phyloP scores from a whole-genome alignment of 2,113 vertebrate genomes.

The Poeciliopsis turrubarensis region DNA sequence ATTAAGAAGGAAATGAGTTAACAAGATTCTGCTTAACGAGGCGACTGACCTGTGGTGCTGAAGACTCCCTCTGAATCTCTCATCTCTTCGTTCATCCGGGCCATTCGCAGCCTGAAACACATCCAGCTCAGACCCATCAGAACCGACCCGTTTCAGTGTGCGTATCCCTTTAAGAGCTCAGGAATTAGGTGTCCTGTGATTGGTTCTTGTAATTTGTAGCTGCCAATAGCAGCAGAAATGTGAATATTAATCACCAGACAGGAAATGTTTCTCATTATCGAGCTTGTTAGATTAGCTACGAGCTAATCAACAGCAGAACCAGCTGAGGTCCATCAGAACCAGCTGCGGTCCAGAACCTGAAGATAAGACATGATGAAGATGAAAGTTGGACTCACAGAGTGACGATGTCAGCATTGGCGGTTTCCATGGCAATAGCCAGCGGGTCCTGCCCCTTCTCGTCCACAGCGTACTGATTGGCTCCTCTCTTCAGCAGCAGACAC shows the following conservation, averaged over 20 bases:
- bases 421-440: constrained; percentile 80
- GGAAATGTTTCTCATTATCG: too few relatives aligned
- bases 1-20: neutral
- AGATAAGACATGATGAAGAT: too few relatives aligned
- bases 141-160: too few relatives aligned
- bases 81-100: constrained; percentile 85
- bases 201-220: constrained; percentile 24
- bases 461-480: constrained; percentile 84
- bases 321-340: too few relatives aligned
- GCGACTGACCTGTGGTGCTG: constrained; percentile 70
- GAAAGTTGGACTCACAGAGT: constrained; percentile 74
- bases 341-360: too few relatives aligned
- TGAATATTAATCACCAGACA: too few relatives aligned
- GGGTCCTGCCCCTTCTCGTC: constrained; percentile 82
- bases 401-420: constrained; percentile 81
- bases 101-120: constrained; percentile 77
- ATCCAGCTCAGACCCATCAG: neutral
- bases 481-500: constrained; percentile 81
- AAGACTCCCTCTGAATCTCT: constrained; percentile 80
- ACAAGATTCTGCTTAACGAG: neutral
- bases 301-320: too few relatives aligned
- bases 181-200: too few relatives aligned
- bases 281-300: too few relatives aligned
- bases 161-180: too few relatives aligned
- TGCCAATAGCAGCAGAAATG: too few relatives aligned